These are phyloP conservation scores for Hydrocynus forskahlii DNA, from an alignment of 2,797 vertebrate species.

Conservation along the genomic window DNA sequence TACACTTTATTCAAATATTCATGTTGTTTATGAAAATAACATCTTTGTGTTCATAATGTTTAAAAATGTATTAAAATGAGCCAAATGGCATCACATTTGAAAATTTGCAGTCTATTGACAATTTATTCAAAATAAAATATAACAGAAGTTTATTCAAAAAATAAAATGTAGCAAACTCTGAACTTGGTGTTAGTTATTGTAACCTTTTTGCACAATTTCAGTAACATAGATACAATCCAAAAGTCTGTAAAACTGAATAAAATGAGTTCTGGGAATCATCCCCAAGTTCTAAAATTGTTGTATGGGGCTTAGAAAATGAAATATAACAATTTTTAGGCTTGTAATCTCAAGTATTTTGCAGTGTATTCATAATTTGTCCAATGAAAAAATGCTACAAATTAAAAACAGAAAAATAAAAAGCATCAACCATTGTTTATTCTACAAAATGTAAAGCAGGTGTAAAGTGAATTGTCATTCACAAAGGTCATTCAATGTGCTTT, in stretches of 20 bases:
- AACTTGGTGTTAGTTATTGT: not conserved
- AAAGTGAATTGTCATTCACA: too few relatives aligned
- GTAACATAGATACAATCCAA: not conserved
- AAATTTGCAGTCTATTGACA: not conserved
- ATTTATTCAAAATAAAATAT: not conserved
- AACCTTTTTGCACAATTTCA: not conserved
- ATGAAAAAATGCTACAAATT: too few relatives aligned
- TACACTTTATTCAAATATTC: not conserved
- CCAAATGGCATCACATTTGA: not conserved
- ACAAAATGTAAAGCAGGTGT: too few relatives aligned
- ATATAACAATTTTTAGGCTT: too few relatives aligned
- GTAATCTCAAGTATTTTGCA: too few relatives aligned
- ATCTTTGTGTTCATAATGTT: not conserved
- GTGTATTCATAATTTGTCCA: too few relatives aligned
- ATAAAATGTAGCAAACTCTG: not conserved
- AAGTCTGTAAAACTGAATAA: not conserved
- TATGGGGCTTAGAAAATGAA: too few relatives aligned
- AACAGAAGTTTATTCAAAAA: not conserved
- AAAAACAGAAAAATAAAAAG: too few relatives aligned
- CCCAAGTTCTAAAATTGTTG: too few relatives aligned
- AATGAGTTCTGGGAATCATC: too few relatives aligned
- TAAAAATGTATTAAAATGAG: not conserved
- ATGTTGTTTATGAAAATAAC: not conserved
- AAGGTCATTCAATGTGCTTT: too few relatives aligned
- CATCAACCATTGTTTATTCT: too few relatives aligned